Evolutionary conservation across 2,888 invertebrate genomes (phyloP).

Genomic region (Sinodicranocentrus sp.): DNA sequence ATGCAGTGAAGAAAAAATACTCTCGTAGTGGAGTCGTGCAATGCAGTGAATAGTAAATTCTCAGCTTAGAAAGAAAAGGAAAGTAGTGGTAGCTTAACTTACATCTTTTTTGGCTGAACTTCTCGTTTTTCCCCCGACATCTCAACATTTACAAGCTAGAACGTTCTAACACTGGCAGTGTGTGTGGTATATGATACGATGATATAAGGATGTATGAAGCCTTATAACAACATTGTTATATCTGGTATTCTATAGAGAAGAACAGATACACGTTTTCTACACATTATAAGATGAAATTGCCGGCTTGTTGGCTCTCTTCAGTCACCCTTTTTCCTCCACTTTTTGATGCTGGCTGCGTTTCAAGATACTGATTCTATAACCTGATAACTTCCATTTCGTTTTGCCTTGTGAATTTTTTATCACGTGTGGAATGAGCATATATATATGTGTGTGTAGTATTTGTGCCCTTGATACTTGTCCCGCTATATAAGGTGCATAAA

Average conservation of each 20-base stretch:
- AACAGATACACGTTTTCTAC: too few relatives aligned
- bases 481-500: not conserved
- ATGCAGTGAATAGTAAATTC: not conserved
- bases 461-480: constrained; percentile 49
- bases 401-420: constrained; percentile 60
- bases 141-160: not conserved
- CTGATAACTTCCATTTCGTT: constrained; percentile 61
- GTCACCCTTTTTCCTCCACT: constrained; percentile 32
- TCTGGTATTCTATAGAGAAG: too few relatives aligned
- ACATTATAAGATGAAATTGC: constrained; percentile 2
- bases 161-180: too few relatives aligned
- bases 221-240: too few relatives aligned
- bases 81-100: not conserved
- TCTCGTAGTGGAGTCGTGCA: not conserved
- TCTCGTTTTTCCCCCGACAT: not conserved
- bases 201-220: too few relatives aligned
- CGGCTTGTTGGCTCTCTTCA: constrained; percentile 15
- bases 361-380: constrained; percentile 60
- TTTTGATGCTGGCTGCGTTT: constrained; percentile 53
- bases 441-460: constrained; percentile 18
- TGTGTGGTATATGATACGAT: too few relatives aligned
- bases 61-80: not conserved
- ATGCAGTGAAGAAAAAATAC: too few relatives aligned
- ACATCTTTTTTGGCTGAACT: not conserved
- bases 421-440: constrained; percentile 30